phyloP scores from a whole-genome alignment of 2,113 vertebrate species.

The Barbus barbus region DNA sequence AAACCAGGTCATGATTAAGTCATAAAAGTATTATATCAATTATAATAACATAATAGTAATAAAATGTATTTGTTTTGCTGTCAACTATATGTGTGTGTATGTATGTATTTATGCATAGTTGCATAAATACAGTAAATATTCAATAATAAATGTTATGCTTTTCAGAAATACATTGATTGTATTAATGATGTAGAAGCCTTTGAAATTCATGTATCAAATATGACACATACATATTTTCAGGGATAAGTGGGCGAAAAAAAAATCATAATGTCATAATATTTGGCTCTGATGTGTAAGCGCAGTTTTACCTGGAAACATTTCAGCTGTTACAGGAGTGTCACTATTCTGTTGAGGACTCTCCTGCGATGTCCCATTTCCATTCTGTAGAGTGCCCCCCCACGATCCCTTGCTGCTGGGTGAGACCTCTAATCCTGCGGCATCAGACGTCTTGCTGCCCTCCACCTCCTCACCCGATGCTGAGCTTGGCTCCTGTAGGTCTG shows the following conservation, averaged over 20 bases:
- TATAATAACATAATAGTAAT: too few relatives aligned
- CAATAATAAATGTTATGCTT: background rate
- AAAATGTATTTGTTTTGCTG: too few relatives aligned
- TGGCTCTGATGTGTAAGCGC: background rate
- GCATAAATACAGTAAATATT: too few relatives aligned
- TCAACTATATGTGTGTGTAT: too few relatives aligned
- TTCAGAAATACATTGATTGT: background rate
- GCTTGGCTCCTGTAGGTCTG: slow-evolving; percentile 45
- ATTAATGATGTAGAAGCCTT: background rate
- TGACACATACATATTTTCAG: background rate
- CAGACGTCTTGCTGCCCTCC: slow-evolving; percentile 33
- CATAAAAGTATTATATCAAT: too few relatives aligned
- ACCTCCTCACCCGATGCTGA: slow-evolving; percentile 49
- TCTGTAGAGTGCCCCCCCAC: slow-evolving; percentile 16
- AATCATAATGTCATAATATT: too few relatives aligned
- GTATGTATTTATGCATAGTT: too few relatives aligned
- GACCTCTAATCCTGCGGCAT: background rate
- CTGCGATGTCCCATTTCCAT: slow-evolving; percentile 38
- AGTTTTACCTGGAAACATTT: slow-evolving; percentile 44
- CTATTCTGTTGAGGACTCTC: slow-evolving; percentile 22
- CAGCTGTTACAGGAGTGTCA: slow-evolving; percentile 24
- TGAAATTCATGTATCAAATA: background rate
- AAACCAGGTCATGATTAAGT: too few relatives aligned
- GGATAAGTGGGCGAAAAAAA: background rate
- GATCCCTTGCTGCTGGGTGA: background rate